Evolutionary conservation across 64 coral and sea anemone genomes (phyloP).

Genomic region (Actinia equina): DNA sequence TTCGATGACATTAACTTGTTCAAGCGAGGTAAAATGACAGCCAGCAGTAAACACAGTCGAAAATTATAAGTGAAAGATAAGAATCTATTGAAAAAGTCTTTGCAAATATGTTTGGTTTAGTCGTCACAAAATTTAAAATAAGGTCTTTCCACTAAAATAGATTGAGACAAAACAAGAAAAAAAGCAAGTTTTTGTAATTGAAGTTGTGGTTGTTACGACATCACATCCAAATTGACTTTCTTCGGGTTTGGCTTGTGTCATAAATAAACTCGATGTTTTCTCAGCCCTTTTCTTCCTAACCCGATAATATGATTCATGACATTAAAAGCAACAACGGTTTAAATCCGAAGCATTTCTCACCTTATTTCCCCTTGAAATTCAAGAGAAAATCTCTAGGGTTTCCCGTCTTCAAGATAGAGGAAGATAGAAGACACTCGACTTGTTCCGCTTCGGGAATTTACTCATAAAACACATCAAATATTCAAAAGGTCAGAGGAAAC

Average conservation of each 20-base stretch:
- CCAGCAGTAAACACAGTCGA: neutral
- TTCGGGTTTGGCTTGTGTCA: too few relatives aligned
- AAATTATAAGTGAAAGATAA: neutral
- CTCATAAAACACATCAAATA: conserved; percentile 3
- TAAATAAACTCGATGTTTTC: too few relatives aligned
- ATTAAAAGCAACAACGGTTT: neutral
- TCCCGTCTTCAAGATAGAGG: neutral
- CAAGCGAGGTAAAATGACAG: neutral
- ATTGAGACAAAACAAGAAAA: too few relatives aligned
- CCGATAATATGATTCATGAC: too few relatives aligned
- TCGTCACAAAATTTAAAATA: too few relatives aligned
- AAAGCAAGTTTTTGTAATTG: too few relatives aligned
- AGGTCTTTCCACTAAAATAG: too few relatives aligned
- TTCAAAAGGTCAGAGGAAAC: neutral
- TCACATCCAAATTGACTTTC: neutral
- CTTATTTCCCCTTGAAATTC: conserved; percentile 7
- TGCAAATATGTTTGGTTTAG: neutral
- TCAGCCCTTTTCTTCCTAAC: too few relatives aligned
- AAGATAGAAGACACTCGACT: neutral
- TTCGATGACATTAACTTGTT: neutral
- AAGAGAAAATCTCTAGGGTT: conserved; percentile 7
- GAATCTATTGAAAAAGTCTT: neutral
- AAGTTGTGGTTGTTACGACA: too few relatives aligned
- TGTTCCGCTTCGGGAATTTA: conserved; percentile 5
- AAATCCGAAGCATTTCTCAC: too few relatives aligned